Conservation (phyloP, 2,888 invertebrate genomes). For the Hyalella azteca region DNA sequence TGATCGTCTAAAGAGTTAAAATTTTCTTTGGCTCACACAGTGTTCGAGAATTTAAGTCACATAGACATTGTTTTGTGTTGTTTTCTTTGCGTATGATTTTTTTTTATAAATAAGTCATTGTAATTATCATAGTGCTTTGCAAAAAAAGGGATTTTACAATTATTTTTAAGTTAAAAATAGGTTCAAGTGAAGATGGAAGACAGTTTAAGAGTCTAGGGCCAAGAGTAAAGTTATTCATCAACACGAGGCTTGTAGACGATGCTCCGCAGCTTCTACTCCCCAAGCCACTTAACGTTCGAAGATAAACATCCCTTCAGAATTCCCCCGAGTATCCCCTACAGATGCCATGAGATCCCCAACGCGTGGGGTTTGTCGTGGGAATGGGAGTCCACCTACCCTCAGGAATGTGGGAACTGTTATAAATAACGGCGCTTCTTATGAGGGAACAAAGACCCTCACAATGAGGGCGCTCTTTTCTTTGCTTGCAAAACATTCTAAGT, state of each 20-base stretch:
- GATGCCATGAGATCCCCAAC: constrained; percentile 13
- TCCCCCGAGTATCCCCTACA: not conserved
- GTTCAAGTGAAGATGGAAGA: too few relatives aligned
- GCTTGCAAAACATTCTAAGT: constrained; percentile 15
- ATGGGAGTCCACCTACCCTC: not conserved
- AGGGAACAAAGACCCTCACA: not conserved
- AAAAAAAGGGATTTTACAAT: too few relatives aligned
- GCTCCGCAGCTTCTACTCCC: not conserved
- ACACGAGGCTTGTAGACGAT: too few relatives aligned
- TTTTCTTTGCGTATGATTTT: too few relatives aligned
- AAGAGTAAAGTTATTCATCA: not conserved
- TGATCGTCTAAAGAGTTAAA: too few relatives aligned
- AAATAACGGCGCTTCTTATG: not conserved
- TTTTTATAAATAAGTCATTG: too few relatives aligned
- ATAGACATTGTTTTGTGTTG: too few relatives aligned
- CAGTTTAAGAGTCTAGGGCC: too few relatives aligned
- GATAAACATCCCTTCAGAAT: constrained; percentile 8
- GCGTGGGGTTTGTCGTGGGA: constrained; percentile 30
- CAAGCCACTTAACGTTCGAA: constrained; percentile 25
- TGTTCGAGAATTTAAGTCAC: too few relatives aligned
- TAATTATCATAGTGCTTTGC: too few relatives aligned
- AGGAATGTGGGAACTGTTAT: constrained; percentile 31
- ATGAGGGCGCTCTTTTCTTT: constrained; percentile 5
- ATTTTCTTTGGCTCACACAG: too few relatives aligned
- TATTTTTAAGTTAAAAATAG: too few relatives aligned